Percentiles rank a stretch among this genome's conserved stretches.
phyloP scores from a whole-genome alignment of 1,140 invertebrate genomes.

The Sycobia sp. region DNA sequence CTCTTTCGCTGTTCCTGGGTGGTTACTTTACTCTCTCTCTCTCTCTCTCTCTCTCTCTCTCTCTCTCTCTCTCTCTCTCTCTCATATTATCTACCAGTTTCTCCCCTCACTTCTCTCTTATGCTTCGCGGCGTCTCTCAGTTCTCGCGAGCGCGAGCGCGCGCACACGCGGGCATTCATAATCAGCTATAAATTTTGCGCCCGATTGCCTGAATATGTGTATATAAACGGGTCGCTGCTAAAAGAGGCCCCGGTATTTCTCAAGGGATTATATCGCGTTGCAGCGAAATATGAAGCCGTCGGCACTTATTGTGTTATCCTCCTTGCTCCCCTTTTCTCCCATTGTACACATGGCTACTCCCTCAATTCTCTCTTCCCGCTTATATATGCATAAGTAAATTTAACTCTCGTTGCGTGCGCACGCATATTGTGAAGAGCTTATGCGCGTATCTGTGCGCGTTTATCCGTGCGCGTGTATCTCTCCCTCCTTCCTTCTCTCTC shows the following conservation, averaged over 20 bases:
- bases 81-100: too few relatives aligned
- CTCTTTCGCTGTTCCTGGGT: too few relatives aligned
- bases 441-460: slow-evolving; percentile 16
- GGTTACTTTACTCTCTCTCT: too few relatives aligned
- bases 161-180: slow-evolving; percentile 15
- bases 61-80: not conserved
- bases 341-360: not conserved
- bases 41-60: slow-evolving; percentile 19
- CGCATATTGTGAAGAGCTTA: slow-evolving; percentile 21
- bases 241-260: slow-evolving; percentile 20
- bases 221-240: slow-evolving; percentile 8
- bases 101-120: too few relatives aligned
- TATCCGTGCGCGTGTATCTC: slow-evolving; percentile 20
- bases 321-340: not conserved
- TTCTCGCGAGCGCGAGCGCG: too few relatives aligned
- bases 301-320: slow-evolving; percentile 11
- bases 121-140: too few relatives aligned
- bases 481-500: too few relatives aligned
- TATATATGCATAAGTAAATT: not conserved
- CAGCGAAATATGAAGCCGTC: slow-evolving; percentile 32
- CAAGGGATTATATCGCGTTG: slow-evolving; percentile 30
- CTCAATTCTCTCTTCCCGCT: not conserved
- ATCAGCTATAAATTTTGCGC: slow-evolving; percentile 32
- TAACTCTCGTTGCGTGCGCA: slow-evolving; percentile 26
- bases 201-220: slow-evolving; percentile 9